Evolutionary conservation across 2,888 invertebrate species (phyloP).

Genomic region (Cyclophora punctaria): DNA sequence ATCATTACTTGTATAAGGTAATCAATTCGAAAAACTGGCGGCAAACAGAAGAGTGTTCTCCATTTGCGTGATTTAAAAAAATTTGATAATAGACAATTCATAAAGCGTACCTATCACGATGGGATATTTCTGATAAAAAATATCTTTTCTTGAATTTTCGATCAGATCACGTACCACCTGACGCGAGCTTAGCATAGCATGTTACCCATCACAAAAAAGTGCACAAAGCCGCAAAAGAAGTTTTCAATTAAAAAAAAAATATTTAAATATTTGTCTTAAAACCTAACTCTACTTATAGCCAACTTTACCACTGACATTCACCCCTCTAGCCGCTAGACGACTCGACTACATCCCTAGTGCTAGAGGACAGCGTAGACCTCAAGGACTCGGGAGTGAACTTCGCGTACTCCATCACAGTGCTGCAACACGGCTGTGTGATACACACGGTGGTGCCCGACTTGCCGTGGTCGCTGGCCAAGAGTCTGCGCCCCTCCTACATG

Average conservation of each 20-base stretch:
- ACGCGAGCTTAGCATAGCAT: too few species aligned
- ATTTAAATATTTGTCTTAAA: too few species aligned
- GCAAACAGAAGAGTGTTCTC: too few species aligned
- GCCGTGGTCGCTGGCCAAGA: conserved; percentile 85
- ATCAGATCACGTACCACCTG: background rate
- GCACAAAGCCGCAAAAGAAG: background rate
- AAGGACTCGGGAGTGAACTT: conserved; percentile 83
- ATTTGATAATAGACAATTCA: too few species aligned
- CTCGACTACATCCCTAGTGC: conserved; percentile 65
- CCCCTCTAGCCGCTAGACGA: conserved; percentile 72
- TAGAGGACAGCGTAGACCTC: conserved; percentile 71
- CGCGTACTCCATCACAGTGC: conserved; percentile 87
- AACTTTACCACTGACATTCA: background rate
- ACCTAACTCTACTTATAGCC: background rate
- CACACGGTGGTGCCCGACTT: conserved; percentile 88
- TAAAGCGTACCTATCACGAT: too few species aligned
- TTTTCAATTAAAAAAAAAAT: background rate
- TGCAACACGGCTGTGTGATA: conserved; percentile 88
- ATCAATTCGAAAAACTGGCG: conserved; percentile 4
- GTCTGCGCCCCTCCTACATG: conserved; percentile 84
- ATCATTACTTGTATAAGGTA: conserved; percentile 88
- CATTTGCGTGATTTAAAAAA: too few species aligned
- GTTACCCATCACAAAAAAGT: too few species aligned
- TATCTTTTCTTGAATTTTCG: background rate
- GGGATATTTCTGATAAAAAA: background rate